Evolutionary conservation across 2,888 invertebrate genomes (phyloP), one percentile per base, ranked within the genome.

Genomic region (Serripes groenlandicus): DNA sequence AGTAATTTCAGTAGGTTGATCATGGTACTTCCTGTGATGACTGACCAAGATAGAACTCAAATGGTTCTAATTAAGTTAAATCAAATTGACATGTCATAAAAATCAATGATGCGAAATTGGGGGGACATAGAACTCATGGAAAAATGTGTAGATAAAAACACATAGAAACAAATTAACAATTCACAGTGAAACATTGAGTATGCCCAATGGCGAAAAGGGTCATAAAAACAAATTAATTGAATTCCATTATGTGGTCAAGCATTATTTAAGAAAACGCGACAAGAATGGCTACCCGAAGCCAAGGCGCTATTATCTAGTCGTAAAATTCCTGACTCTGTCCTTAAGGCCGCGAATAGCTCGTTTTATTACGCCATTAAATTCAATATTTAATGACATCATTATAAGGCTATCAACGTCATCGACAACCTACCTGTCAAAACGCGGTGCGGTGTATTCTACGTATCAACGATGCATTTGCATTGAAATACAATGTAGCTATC

Each of bases 311-410:
- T 71, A 82, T 64, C 26, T 37, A 26, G 74, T 75, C 54, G 75
- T 82, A 78, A 82, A 82, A 78, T 28, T 64, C 70, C 75, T 60
- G 37, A 52, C 52, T 72, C 42, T 68, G 66, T 74, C 26, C 56
- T 35, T 42, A 32, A 56, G 32, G 60, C 77, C 78, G 83, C 68
- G 75, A 83, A 83, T 86, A 74, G 78, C 21, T 35, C n/a, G 23
- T 75, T 83, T 83, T 83, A 84, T 75, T 78, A 72, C 69, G 73
- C 64, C 74, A 79, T 86, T 78, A 81, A 86, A 70, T 81, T 83
- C 86, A 83, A 81, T 81, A 76, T 83, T 81, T 86, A 75, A 79
- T 85, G 77, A 78, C 83, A 75, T 85, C 56, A 66, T 75, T 70
- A 66, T 66, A 66, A 66, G 42, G 42, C 42, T 28, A 66, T 66